phyloP scores from a whole-genome alignment of 2,888 invertebrate species.

The Seira sanloemensis region DNA sequence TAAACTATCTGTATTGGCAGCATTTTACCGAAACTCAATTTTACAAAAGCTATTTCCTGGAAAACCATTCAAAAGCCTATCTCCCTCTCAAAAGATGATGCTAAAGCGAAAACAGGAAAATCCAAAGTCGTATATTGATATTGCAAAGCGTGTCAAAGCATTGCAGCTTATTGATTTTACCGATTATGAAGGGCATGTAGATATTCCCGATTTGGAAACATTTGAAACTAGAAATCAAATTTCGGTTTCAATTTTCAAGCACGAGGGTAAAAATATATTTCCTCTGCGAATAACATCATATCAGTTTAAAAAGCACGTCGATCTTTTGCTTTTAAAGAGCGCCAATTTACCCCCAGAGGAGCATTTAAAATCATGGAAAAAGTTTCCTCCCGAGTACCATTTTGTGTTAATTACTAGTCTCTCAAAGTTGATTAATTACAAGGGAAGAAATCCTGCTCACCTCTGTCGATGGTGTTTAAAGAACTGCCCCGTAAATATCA shows the following conservation, averaged over 20 bases:
- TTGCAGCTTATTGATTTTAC: background rate
- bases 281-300: background rate
- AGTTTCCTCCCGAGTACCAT: background rate
- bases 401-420: background rate
- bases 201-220: background rate
- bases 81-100: background rate
- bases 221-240: background rate
- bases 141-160: background rate
- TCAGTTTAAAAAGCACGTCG: background rate
- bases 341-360: background rate
- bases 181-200: background rate
- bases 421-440: background rate
- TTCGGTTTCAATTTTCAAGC: background rate
- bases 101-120: background rate
- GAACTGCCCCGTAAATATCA: background rate
- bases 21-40: background rate
- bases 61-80: background rate
- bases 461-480: slow-evolving; percentile 15
- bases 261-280: background rate
- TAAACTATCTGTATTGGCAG: background rate
- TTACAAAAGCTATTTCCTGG: background rate
- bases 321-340: background rate
- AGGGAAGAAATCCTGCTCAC: background rate
- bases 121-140: background rate
- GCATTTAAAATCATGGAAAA: background rate